Conservation (phyloP, 1,140 invertebrate genomes). For the Chymomyza costata region DNA sequence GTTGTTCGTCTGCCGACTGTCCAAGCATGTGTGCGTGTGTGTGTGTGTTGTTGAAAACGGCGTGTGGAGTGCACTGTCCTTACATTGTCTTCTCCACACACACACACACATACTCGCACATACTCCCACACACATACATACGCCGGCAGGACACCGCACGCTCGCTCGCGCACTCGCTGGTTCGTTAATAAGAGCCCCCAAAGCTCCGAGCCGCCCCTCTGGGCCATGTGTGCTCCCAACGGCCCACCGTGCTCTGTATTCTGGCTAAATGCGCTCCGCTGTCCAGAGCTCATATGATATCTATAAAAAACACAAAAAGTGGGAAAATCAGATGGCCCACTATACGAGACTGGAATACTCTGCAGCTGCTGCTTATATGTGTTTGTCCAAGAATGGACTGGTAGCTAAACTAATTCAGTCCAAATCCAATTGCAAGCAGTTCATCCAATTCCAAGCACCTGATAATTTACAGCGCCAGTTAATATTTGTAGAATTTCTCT, state of each 20-base stretch:
- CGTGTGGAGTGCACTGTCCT: slow-evolving; percentile 60
- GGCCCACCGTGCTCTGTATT: slow-evolving; percentile 5
- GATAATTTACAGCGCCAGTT: too few species aligned
- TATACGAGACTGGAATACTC: too few species aligned
- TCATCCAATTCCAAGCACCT: too few species aligned
- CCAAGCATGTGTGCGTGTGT: slow-evolving; percentile 8
- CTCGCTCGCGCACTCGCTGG: slow-evolving; percentile 61
- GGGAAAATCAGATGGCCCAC: too few species aligned
- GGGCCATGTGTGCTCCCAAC: slow-evolving; percentile 9
- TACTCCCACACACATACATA: slow-evolving; percentile 1
- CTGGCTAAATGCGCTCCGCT: slow-evolving; percentile 60
- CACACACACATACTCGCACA: not conserved
- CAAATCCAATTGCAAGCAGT: too few species aligned
- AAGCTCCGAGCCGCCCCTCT: slow-evolving; percentile 18
- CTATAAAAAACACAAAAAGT: slow-evolving; percentile 10
- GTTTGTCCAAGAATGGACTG: too few species aligned
- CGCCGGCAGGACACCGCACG: slow-evolving; percentile 40
- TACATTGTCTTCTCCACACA: slow-evolving; percentile 48
- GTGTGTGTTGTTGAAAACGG: slow-evolving; percentile 34
- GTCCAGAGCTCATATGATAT: slow-evolving; percentile 55
- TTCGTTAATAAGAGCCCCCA: slow-evolving; percentile 70
- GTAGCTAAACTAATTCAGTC: too few species aligned
- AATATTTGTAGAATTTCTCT: too few species aligned
- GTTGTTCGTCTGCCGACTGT: slow-evolving; percentile 24
- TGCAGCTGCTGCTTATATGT: too few species aligned